Evolutionary conservation across 2,888 invertebrate genomes (phyloP).

Genomic region (Aporophyla nigra): DNA sequence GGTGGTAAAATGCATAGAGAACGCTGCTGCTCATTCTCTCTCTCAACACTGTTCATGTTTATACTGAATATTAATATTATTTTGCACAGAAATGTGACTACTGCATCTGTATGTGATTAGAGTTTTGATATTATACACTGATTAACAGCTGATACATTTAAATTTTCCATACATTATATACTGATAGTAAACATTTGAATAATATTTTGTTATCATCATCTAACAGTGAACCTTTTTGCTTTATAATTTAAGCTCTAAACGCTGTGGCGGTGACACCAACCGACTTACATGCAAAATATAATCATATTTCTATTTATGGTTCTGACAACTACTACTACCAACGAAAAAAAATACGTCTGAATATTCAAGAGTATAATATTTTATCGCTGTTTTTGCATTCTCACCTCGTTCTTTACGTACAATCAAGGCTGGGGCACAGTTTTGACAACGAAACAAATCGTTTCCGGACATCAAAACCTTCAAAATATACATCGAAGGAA

Average conservation of each 20-base stretch:
- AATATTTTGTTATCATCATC: conserved; percentile 27
- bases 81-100: neutral
- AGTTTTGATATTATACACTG: neutral
- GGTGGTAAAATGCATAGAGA: too few species aligned
- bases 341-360: conserved; percentile 40
- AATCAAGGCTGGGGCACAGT: conserved; percentile 66
- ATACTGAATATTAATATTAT: neutral
- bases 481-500: conserved; percentile 57
- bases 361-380: conserved; percentile 49
- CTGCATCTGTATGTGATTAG: neutral
- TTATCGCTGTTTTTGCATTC: conserved; percentile 66
- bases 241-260: conserved; percentile 29
- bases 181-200: neutral
- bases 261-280: conserved; percentile 27
- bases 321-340: conserved; percentile 64
- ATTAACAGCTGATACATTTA: conserved; percentile 27
- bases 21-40: too few species aligned
- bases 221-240: conserved; percentile 40
- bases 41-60: neutral
- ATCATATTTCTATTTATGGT: conserved; percentile 71
- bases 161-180: conserved; percentile 15
- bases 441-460: conserved; percentile 50
- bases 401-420: conserved; percentile 67
- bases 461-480: conserved; percentile 62
- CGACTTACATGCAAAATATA: conserved; percentile 38